Percentiles rank a stretch among this genome's conserved stretches.
These are phyloP conservation scores for Aethes cnicana DNA, from an alignment of 2,888 invertebrate genomes.

Conservation along the genomic window DNA sequence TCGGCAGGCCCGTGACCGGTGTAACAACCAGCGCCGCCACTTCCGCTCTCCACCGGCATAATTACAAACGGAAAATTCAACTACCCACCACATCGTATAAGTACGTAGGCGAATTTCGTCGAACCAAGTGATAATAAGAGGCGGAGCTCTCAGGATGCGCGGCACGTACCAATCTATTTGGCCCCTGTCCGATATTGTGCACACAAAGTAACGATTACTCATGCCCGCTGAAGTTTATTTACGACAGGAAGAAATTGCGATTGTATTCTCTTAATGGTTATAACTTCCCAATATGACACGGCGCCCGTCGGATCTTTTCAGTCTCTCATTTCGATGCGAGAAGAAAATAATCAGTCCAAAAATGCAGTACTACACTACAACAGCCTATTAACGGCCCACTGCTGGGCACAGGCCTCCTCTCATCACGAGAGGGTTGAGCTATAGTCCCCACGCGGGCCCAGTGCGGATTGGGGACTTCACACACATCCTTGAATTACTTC, in stretches of 20 bases:
- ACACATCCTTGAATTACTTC: too few relatives aligned
- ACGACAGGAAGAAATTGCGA: constrained; percentile 81
- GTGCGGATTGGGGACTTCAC: too few relatives aligned
- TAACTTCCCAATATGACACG: constrained; percentile 67
- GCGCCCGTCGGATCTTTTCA: constrained; percentile 42
- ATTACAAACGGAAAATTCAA: constrained; percentile 79
- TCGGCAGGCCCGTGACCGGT: constrained; percentile 68
- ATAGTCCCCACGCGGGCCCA: too few relatives aligned
- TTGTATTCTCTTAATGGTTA: constrained; percentile 76
- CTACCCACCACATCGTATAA: constrained; percentile 60
- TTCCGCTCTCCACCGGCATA: constrained; percentile 71
- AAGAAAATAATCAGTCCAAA: too few relatives aligned
- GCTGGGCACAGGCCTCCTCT: too few relatives aligned
- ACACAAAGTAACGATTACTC: constrained; percentile 78
- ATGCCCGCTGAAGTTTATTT: constrained; percentile 74
- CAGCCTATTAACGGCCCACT: too few relatives aligned
- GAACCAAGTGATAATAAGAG: constrained; percentile 48
- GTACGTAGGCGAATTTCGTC: constrained; percentile 62
- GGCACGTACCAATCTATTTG: constrained; percentile 77
- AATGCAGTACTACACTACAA: too few relatives aligned
- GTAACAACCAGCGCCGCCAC: constrained; percentile 67
- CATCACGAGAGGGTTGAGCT: too few relatives aligned
- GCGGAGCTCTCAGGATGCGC: constrained; percentile 51
- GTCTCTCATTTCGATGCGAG: too few relatives aligned
- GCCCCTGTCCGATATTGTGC: constrained; percentile 71